These are phyloP conservation scores for Caenorhabditis angaria DNA, from an alignment of 2,888 invertebrate genomes.

Conservation along the genomic window DNA sequence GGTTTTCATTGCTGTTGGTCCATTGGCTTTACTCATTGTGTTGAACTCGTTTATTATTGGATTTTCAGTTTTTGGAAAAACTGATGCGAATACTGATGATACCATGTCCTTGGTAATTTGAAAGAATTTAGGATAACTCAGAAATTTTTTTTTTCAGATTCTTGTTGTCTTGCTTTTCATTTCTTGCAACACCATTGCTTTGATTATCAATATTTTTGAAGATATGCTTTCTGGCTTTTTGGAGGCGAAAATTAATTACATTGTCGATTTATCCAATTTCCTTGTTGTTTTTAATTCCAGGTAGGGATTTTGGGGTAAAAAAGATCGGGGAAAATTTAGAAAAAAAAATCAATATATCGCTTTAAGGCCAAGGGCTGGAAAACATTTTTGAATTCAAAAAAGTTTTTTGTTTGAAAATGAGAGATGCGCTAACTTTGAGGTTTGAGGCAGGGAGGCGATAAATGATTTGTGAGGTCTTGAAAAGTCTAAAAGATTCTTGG, in stretches of 20 bases:
- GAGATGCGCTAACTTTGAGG: no score
- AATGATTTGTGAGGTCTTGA: no score
- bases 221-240: constrained; percentile 53
- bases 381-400: not conserved
- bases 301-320: no score
- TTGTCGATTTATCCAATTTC: constrained; percentile 71
- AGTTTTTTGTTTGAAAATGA: not conserved
- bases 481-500: no score
- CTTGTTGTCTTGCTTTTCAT: constrained; percentile 72
- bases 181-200: constrained; percentile 69
- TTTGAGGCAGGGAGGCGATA: no score
- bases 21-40: constrained; percentile 62
- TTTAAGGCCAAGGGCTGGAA: no score
- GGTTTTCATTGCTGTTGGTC: constrained; percentile 69
- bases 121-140: not conserved
- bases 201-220: constrained; percentile 70
- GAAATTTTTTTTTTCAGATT: constrained; percentile 47
- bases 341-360: no score
- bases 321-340: no score
- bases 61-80: constrained; percentile 48
- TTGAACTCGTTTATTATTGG: constrained; percentile 69
- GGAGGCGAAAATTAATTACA: constrained; percentile 66
- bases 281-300: constrained; percentile 71
- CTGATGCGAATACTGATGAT: constrained; percentile 41
- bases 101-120: constrained; percentile 49